These are phyloP conservation scores for Meandrina meandrites DNA, from an alignment of 92 coral and sea anemone genomes.

Conservation along the genomic window DNA sequence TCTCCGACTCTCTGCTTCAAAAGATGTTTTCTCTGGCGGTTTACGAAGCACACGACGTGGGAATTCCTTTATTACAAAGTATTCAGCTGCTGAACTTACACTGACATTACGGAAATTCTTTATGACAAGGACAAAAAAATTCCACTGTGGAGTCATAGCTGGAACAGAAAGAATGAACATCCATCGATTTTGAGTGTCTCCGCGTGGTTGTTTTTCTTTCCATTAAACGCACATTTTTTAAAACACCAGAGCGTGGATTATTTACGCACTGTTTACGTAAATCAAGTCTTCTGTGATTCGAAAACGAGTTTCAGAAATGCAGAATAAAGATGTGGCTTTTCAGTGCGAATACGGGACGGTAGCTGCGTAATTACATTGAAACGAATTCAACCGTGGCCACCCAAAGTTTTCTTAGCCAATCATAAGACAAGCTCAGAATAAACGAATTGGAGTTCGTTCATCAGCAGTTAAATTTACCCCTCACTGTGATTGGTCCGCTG, in stretches of 20 bases:
- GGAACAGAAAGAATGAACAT: neutral
- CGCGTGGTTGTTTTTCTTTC: neutral
- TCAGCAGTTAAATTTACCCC: too few relatives aligned
- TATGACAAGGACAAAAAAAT: neutral
- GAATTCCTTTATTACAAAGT: slow-evolving; percentile 64
- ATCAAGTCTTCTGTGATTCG: too few relatives aligned
- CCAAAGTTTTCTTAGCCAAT: too few relatives aligned
- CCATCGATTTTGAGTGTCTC: too few relatives aligned
- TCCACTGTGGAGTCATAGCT: neutral
- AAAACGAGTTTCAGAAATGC: neutral
- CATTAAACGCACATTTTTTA: neutral
- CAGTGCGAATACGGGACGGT: neutral
- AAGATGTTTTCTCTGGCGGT: slow-evolving; percentile 86
- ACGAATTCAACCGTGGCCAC: too few relatives aligned
- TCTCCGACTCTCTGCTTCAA: slow-evolving; percentile 71
- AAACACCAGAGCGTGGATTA: neutral
- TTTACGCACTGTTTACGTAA: neutral
- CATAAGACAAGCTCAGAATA: too few relatives aligned
- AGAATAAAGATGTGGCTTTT: neutral
- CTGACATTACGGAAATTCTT: neutral
- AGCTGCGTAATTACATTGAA: neutral
- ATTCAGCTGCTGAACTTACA: slow-evolving; percentile 80
- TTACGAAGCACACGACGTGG: slow-evolving; percentile 74
- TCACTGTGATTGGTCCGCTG: too few relatives aligned
- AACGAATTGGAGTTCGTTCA: too few relatives aligned